phyloP scores from a whole-genome alignment of 2,113 vertebrate genomes.

The Donacobius atricapilla region DNA sequence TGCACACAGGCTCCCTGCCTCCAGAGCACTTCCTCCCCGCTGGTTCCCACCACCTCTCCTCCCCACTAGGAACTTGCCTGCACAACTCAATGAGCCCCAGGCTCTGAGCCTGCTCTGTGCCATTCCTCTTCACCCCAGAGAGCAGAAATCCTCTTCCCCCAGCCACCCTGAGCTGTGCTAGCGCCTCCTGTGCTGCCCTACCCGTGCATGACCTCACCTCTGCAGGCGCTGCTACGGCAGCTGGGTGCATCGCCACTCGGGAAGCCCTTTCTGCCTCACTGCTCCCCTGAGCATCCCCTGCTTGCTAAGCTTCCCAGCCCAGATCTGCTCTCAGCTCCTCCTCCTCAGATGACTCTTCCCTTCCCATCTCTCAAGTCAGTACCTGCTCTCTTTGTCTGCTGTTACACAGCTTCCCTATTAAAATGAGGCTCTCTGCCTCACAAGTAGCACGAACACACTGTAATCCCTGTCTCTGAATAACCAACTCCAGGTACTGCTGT shows the following conservation, averaged over 20 bases:
- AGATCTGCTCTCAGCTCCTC: slow-evolving; percentile 50
- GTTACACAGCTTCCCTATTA: slow-evolving; percentile 23
- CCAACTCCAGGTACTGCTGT: slow-evolving; percentile 28
- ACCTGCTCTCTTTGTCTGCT: slow-evolving; percentile 51
- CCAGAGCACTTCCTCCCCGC: not conserved
- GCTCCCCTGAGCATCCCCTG: slow-evolving; percentile 36
- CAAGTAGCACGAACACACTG: not conserved
- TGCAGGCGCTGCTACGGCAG: slow-evolving; percentile 6
- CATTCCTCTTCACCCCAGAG: not conserved
- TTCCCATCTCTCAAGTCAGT: slow-evolving; percentile 47
- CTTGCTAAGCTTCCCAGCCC: slow-evolving; percentile 32
- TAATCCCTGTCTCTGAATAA: slow-evolving; percentile 28
- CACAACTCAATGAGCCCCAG: not conserved
- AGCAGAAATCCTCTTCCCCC: not conserved
- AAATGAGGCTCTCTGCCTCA: slow-evolving; percentile 23
- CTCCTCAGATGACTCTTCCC: slow-evolving; percentile 43
- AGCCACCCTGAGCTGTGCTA: not conserved
- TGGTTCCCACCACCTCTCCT: not conserved
- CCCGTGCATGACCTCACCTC: slow-evolving; percentile 16
- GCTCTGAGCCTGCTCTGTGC: not conserved
- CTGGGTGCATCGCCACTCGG: not conserved
- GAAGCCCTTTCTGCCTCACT: slow-evolving; percentile 40
- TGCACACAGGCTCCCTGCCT: not conserved
- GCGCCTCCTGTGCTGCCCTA: not conserved
- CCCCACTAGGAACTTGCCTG: not conserved